Conservation (phyloP, 2,797 vertebrate species). For the Micropoecilia bifurca region DNA sequence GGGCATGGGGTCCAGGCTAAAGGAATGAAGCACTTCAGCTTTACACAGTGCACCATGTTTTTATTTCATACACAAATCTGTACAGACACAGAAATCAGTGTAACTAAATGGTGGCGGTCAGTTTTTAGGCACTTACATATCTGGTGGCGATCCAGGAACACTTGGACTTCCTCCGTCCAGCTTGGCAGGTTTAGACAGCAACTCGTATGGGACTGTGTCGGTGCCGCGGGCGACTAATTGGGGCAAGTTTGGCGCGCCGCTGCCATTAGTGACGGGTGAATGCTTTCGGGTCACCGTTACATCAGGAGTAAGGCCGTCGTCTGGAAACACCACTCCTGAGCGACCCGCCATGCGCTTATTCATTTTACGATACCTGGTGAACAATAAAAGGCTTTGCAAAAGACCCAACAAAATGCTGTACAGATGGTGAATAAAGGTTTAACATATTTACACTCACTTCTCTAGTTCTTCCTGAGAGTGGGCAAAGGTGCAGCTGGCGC, state of each 20-base stretch:
- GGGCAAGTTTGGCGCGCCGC: constrained; percentile 83
- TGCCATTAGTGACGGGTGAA: constrained; percentile 91
- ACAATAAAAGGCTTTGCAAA: not conserved
- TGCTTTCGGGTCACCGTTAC: constrained; percentile 85
- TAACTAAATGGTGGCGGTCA: not conserved
- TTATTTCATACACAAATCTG: not conserved
- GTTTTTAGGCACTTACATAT: constrained; percentile 82
- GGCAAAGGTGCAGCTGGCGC: constrained; percentile 98
- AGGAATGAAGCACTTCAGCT: not conserved
- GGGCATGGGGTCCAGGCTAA: constrained; percentile 86
- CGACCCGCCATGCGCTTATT: constrained; percentile 94
- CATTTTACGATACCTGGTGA: constrained; percentile 95
- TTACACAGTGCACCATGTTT: not conserved
- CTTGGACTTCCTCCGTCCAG: constrained; percentile 90
- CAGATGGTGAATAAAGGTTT: not conserved
- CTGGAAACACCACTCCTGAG: constrained; percentile 86
- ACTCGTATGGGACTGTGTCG: constrained; percentile 86
- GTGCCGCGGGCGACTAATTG: constrained; percentile 94
- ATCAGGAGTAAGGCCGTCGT: constrained; percentile 88
- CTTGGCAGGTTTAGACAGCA: constrained; percentile 88
- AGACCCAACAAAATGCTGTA: not conserved
- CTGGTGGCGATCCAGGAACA: constrained; percentile 94
- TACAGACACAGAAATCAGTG: not conserved
- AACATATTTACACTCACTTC: constrained; percentile 84
- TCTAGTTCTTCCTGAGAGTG: constrained; percentile 99